Conservation (phyloP, 1,140 invertebrate genomes). For the Acromyrmex heyeri region DNA sequence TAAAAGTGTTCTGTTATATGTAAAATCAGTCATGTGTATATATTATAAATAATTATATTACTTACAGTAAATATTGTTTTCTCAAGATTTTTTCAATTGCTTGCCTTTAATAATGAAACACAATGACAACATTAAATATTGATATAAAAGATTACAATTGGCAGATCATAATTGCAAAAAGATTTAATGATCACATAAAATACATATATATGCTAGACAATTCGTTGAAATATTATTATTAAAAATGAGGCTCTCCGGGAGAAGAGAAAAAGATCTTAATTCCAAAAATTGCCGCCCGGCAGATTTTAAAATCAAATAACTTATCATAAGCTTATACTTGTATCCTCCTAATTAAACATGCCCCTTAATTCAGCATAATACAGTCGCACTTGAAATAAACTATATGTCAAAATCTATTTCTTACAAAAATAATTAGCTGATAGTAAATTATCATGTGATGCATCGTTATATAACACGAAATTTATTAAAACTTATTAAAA, state of each 20-base stretch:
- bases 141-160: slow-evolving; percentile 30
- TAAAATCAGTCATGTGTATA: background rate
- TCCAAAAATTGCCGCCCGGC: slow-evolving; percentile 12
- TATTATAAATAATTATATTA: background rate
- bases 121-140: slow-evolving; percentile 9
- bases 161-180: slow-evolving; percentile 28
- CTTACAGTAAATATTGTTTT: slow-evolving; percentile 5
- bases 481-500: slow-evolving; percentile 41
- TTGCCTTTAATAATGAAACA: slow-evolving; percentile 10
- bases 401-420: slow-evolving; percentile 1
- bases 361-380: background rate
- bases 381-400: background rate
- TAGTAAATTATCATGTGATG: slow-evolving; percentile 47
- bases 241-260: slow-evolving; percentile 38
- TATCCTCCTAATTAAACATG: slow-evolving; percentile 17
- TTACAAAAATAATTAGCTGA: slow-evolving; percentile 26
- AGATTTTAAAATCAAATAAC: slow-evolving; percentile 28
- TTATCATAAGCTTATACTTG: slow-evolving; percentile 33
- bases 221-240: slow-evolving; percentile 60
- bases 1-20: background rate
- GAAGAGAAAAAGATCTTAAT: slow-evolving; percentile 43
- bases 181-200: slow-evolving; percentile 56
- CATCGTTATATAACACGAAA: slow-evolving; percentile 13
- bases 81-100: background rate
- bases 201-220: slow-evolving; percentile 43